A percentile compares a stretch with the other conserved stretches of the same genome.
phyloP scores from a whole-genome alignment of 64 coral and sea anemone genomes.

The Montipora foliosa region DNA sequence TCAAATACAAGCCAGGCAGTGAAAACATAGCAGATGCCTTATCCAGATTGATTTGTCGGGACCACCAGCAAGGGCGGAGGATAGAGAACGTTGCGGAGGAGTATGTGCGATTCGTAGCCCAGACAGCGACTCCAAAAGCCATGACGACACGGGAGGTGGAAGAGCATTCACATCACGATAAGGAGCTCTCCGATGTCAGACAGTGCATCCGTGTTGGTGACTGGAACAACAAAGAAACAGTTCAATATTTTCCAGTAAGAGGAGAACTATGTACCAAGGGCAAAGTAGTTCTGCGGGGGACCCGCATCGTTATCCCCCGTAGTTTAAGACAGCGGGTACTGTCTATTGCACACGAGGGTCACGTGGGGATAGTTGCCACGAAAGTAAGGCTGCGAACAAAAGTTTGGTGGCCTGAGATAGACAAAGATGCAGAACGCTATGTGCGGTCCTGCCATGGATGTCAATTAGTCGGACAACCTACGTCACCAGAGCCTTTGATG shows the following conservation, averaged over 20 bases:
- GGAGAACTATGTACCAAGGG: background rate
- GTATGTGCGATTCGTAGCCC: background rate
- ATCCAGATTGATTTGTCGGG: too few species aligned
- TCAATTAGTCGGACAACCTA: background rate
- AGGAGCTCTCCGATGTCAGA: background rate
- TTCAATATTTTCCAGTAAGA: too few species aligned
- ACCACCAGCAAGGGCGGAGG: background rate
- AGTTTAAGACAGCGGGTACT: background rate
- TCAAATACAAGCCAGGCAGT: too few species aligned
- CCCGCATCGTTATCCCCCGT: too few species aligned
- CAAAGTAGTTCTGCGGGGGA: too few species aligned
- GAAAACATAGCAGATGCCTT: too few species aligned
- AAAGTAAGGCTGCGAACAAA: background rate
- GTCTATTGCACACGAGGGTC: background rate
- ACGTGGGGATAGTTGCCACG: background rate
- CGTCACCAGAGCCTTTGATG: background rate
- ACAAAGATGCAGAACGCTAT: background rate
- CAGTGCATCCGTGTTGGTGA: background rate
- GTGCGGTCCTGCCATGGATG: too few species aligned
- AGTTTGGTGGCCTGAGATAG: background rate
- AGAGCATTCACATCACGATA: background rate
- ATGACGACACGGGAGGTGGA: background rate
- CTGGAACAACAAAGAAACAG: background rate
- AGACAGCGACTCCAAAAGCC: background rate
- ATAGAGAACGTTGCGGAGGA: background rate